These are phyloP conservation scores for Cuculus canorus DNA, from an alignment of 2,797 vertebrate species.

Conservation along the genomic window DNA sequence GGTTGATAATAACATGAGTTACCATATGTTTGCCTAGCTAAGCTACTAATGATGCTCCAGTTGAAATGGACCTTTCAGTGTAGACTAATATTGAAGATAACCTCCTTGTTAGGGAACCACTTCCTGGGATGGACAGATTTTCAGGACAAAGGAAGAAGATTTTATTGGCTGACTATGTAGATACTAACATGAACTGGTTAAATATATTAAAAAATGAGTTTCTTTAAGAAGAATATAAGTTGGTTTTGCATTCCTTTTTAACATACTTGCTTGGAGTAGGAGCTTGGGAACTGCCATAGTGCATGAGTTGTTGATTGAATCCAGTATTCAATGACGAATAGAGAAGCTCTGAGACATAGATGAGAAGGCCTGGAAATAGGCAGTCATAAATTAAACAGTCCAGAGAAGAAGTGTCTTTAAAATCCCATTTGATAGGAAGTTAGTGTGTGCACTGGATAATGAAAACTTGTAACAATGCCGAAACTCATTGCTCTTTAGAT, in stretches of 20 bases:
- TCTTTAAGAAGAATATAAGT: neutral
- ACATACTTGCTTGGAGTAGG: neutral
- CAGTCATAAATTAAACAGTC: neutral
- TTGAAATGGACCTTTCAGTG: neutral
- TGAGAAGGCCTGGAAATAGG: neutral
- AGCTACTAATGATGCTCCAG: neutral
- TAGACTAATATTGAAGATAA: neutral
- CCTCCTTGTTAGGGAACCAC: neutral
- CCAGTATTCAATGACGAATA: neutral
- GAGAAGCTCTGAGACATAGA: neutral
- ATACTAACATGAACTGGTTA: neutral
- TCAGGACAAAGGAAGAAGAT: neutral
- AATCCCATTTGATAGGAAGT: neutral
- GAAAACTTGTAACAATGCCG: neutral
- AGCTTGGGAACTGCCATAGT: neutral
- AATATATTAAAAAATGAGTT: neutral
- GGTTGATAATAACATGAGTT: neutral
- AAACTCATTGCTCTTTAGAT: neutral
- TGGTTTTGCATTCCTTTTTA: neutral
- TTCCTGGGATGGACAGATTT: neutral
- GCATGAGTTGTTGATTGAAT: neutral
- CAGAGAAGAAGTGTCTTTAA: neutral
- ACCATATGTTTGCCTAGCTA: neutral
- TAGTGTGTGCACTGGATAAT: neutral
- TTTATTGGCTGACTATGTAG: neutral